phyloP scores from a whole-genome alignment of 2,888 invertebrate species.

The Polyommatus iphigenia region DNA sequence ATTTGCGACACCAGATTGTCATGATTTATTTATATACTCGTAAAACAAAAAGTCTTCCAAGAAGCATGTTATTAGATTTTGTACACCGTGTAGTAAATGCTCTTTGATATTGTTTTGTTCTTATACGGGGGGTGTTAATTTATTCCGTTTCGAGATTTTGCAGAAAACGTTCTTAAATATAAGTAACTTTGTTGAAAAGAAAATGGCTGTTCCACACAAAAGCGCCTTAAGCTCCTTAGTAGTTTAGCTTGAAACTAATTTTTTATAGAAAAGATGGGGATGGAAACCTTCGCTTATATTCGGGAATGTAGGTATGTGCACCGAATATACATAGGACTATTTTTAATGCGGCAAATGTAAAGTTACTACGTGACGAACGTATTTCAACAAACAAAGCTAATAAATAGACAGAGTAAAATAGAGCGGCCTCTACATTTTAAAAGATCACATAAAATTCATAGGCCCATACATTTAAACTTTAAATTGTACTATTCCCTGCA shows the following conservation, averaged over 20 bases:
- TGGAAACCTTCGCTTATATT: no score
- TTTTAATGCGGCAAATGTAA: no score
- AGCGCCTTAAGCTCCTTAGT: no score
- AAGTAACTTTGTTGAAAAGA: background rate
- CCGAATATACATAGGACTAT: no score
- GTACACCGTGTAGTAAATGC: slow-evolving; percentile 12
- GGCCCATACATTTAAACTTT: background rate
- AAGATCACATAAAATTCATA: slow-evolving; percentile 2
- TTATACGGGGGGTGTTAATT: background rate
- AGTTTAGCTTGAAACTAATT: background rate
- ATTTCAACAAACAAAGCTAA: background rate
- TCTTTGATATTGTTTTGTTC: slow-evolving; percentile 19
- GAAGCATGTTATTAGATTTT: slow-evolving; percentile 56
- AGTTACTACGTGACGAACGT: background rate
- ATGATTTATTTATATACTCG: slow-evolving; percentile 76
- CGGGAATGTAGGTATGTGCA: no score
- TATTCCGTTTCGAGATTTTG: background rate
- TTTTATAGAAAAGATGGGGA: background rate
- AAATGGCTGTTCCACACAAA: background rate
- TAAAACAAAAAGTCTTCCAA: slow-evolving; percentile 57
- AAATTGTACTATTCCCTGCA: background rate
- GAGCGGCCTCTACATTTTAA: background rate
- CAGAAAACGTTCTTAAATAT: background rate
- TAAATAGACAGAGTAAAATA: background rate
- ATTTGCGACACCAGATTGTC: slow-evolving; percentile 66